These are phyloP conservation scores for Cloeon dipterum DNA, from an alignment of 2,888 invertebrate species.

Conservation along the genomic window DNA sequence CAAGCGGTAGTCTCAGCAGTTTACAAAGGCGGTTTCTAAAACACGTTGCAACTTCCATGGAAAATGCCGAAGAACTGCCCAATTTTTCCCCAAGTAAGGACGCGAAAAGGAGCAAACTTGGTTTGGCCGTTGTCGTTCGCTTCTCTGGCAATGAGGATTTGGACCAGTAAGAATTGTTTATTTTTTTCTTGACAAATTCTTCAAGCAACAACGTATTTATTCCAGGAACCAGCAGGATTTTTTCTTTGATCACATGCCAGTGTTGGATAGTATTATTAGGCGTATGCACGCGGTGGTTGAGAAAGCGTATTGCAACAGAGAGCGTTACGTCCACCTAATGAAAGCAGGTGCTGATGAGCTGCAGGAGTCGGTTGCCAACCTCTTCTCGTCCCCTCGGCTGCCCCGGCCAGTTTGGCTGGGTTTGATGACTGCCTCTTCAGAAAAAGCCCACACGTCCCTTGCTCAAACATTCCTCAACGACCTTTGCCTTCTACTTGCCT, in stretches of 20 bases:
- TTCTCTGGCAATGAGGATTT: neutral
- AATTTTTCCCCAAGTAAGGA: too few relatives aligned
- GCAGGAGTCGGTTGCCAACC: constrained; percentile 31
- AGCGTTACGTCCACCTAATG: constrained; percentile 24
- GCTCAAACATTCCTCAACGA: constrained; percentile 9
- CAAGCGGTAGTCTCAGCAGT: constrained; percentile 25
- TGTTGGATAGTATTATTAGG: constrained; percentile 47
- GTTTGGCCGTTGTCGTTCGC: constrained; percentile 38
- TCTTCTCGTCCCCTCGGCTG: constrained; percentile 41
- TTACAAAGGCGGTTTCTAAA: constrained; percentile 28
- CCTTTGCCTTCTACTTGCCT: constrained; percentile 39
- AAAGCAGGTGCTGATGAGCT: constrained; percentile 22
- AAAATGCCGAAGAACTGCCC: constrained; percentile 11
- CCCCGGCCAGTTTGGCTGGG: constrained; percentile 40
- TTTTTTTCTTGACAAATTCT: neutral
- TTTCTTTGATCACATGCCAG: constrained; percentile 56
- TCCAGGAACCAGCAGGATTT: constrained; percentile 43
- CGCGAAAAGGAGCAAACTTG: constrained; percentile 28
- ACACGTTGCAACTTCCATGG: constrained; percentile 27
- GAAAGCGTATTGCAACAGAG: constrained; percentile 29
- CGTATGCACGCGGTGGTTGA: constrained; percentile 42
- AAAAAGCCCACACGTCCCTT: constrained; percentile 6
- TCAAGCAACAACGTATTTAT: constrained; percentile 4
- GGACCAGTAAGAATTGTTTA: neutral
- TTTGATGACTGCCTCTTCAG: constrained; percentile 17